Conservation (phyloP, 1,140 invertebrate genomes). For the Arctopsyche grandis region DNA sequence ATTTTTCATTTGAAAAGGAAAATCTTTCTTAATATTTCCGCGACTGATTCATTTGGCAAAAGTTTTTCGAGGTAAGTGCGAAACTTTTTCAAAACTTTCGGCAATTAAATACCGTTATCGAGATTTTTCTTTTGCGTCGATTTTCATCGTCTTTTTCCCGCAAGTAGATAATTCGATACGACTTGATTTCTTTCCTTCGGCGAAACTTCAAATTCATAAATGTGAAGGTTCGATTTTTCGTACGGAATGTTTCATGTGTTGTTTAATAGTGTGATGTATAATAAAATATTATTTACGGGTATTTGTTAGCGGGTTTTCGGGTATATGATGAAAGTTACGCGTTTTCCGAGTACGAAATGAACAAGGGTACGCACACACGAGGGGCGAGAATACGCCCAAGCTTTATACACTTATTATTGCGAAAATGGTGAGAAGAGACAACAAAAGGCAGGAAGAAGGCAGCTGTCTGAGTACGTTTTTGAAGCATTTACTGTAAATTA, state of each 20-base stretch:
- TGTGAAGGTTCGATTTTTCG: no score
- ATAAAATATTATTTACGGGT: no score
- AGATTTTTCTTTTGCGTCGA: background rate
- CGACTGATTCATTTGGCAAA: background rate
- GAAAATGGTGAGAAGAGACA: conserved; percentile 1
- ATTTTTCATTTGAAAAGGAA: background rate
- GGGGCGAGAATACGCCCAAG: background rate
- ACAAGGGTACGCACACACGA: conserved; percentile 22
- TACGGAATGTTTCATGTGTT: no score
- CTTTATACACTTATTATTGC: background rate
- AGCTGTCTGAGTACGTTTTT: conserved; percentile 26
- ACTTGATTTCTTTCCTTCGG: no score
- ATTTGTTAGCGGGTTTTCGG: background rate
- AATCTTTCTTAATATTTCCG: background rate
- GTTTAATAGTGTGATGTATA: no score
- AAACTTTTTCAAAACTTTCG: background rate
- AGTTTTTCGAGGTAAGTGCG: background rate
- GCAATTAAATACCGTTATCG: background rate
- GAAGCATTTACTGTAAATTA: conserved; percentile 38
- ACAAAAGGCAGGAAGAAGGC: conserved; percentile 18
- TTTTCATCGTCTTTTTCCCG: background rate
- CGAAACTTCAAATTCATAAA: no score
- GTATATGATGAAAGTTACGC: background rate
- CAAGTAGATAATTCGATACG: no score
- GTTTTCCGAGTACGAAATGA: conserved; percentile 9